Conservation (phyloP, 2,888 invertebrate species). For the Acanthoscelides obtectus region DNA sequence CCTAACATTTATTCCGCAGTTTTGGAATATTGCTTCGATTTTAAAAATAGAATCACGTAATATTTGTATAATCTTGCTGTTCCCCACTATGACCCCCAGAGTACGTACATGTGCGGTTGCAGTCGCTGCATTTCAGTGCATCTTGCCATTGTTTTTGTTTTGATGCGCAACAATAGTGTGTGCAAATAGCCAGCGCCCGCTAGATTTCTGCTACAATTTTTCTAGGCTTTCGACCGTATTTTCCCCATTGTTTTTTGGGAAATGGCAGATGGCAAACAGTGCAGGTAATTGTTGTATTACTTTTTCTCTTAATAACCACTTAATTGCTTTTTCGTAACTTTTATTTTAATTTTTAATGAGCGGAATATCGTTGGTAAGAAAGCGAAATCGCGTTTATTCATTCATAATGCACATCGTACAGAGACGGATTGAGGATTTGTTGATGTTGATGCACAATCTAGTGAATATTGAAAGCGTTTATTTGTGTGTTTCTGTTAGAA, state of each 20-base stretch:
- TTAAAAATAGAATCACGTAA: too few species aligned
- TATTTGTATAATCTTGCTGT: too few species aligned
- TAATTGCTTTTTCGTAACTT: background rate
- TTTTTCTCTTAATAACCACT: background rate
- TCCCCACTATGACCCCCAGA: too few species aligned
- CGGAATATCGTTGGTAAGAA: background rate
- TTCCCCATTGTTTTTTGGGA: background rate
- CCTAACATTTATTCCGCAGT: too few species aligned
- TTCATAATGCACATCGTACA: background rate
- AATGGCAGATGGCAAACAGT: background rate
- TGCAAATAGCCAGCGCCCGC: background rate
- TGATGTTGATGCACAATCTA: too few species aligned
- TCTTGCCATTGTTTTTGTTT: background rate
- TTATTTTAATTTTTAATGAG: background rate
- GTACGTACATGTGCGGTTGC: background rate
- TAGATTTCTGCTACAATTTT: background rate
- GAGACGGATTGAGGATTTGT: background rate
- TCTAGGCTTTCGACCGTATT: background rate
- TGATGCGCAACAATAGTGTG: background rate
- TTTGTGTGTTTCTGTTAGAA: too few species aligned
- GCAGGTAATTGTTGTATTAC: background rate
- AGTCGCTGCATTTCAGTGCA: background rate
- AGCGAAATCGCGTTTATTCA: background rate
- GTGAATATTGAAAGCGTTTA: too few species aligned
- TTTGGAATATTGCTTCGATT: too few species aligned